phyloP scores from a whole-genome alignment of 2,888 invertebrate species.

The Acanthosepion lycidas region DNA sequence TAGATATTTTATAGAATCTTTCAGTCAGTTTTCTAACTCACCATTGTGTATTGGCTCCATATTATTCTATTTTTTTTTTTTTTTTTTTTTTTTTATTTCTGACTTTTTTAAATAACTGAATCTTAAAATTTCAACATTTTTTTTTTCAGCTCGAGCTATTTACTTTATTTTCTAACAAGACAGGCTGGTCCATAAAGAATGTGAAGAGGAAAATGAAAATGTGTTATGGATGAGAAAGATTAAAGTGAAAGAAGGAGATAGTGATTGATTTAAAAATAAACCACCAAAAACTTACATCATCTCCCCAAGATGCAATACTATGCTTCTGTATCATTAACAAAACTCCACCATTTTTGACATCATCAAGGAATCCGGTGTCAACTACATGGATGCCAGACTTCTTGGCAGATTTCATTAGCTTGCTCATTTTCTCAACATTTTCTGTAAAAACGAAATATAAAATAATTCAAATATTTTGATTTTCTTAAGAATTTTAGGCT shows the following conservation, averaged over 20 bases:
- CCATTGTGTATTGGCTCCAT: too few relatives aligned
- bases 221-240: too few relatives aligned
- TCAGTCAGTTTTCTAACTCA: background rate
- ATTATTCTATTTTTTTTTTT: too few relatives aligned
- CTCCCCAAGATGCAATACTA: slow-evolving; percentile 88
- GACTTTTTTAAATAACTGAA: too few relatives aligned
- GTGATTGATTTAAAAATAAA: background rate
- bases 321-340: slow-evolving; percentile 82
- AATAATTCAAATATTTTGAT: background rate
- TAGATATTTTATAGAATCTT: background rate
- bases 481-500: too few relatives aligned
- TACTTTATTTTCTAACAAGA: too few relatives aligned
- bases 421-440: slow-evolving; percentile 82
- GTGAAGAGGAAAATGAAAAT: too few relatives aligned
- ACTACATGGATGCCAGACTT: slow-evolving; percentile 86
- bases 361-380: slow-evolving; percentile 81
- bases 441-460: slow-evolving; percentile 70
- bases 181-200: too few relatives aligned
- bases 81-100: too few relatives aligned
- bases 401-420: slow-evolving; percentile 81
- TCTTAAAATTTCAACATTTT: too few relatives aligned
- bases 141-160: too few relatives aligned
- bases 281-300: slow-evolving; percentile 78
- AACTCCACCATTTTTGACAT: slow-evolving; percentile 76
- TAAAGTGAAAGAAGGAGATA: too few relatives aligned